A percentile compares a stretch with the other conserved stretches of the same genome.
Conservation (phyloP, 2,113 vertebrate genomes). For the Euleptes europaea region DNA sequence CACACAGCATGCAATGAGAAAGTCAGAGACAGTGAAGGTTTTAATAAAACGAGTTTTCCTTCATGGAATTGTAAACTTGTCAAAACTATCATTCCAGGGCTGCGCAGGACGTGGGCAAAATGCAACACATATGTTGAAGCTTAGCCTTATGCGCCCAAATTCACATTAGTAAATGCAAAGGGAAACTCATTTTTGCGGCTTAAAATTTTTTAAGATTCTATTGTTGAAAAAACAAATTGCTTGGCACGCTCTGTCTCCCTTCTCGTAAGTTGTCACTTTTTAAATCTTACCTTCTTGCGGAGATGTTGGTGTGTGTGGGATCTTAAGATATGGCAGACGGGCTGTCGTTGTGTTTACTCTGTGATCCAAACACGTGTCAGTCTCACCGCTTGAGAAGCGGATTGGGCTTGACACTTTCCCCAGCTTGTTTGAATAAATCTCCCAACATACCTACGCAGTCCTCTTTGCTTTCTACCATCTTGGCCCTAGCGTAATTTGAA, state of each 20-base stretch:
- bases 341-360: not conserved
- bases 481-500: not conserved
- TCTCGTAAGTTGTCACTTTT: not conserved
- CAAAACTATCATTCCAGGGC: not conserved
- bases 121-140: not conserved
- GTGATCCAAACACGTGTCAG: rapidly evolving
- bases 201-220: not conserved
- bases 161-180: not conserved
- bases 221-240: not conserved
- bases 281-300: conserved; percentile 1
- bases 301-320: not conserved
- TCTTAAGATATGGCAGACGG: not conserved
- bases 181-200: conserved; percentile 5
- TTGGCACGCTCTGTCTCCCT: not conserved
- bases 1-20: not conserved
- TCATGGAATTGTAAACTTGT: not conserved
- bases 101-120: not conserved
- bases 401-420: not conserved
- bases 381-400: not conserved
- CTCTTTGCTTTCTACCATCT: not conserved
- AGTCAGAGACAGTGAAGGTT: not conserved
- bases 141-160: not conserved
- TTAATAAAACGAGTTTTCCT: not conserved
- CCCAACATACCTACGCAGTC: not conserved
- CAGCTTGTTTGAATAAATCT: not conserved